A percentile compares a stretch with the other conserved stretches of the same genome.
Conservation (phyloP, 2,797 vertebrate genomes). For the Argentina silus region DNA sequence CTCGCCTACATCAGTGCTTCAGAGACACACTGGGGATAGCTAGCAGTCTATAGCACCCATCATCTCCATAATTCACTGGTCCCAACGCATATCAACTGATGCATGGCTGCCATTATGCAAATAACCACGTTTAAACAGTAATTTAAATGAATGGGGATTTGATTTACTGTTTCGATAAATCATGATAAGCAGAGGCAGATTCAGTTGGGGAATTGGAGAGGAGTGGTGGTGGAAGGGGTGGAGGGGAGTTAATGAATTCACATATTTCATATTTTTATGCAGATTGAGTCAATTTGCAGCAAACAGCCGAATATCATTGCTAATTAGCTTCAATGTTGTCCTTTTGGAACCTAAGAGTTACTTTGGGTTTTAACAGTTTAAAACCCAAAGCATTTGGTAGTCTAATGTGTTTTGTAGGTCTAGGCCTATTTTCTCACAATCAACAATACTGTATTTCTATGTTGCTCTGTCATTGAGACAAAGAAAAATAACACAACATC, state of each 20-base stretch:
- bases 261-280: conserved; percentile 45
- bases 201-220: conserved; percentile 39
- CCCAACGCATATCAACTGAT: conserved; percentile 53
- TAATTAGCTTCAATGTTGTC: conserved; percentile 53
- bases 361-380: conserved; percentile 28
- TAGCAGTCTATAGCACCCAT: conserved; percentile 41
- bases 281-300: conserved; percentile 25
- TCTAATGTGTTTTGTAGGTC: conserved; percentile 1
- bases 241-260: conserved; percentile 50
- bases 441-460: too few species aligned
- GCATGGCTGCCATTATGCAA: conserved; percentile 60
- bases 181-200: conserved; percentile 51
- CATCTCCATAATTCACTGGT: conserved; percentile 56
- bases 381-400: conserved; percentile 6
- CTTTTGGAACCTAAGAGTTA: conserved; percentile 29
- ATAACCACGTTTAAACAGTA: conserved; percentile 52
- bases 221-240: conserved; percentile 34
- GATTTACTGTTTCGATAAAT: conserved; percentile 69
- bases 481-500: too few species aligned
- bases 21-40: conserved; percentile 48
- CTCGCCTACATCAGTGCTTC: conserved; percentile 46
- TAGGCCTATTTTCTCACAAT: too few species aligned
- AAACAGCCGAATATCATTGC: conserved; percentile 48
- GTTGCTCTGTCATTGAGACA: too few species aligned
- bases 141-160: conserved; percentile 61